phyloP scores from a whole-genome alignment of 2,888 invertebrate genomes.

The Pollenia amentaria region DNA sequence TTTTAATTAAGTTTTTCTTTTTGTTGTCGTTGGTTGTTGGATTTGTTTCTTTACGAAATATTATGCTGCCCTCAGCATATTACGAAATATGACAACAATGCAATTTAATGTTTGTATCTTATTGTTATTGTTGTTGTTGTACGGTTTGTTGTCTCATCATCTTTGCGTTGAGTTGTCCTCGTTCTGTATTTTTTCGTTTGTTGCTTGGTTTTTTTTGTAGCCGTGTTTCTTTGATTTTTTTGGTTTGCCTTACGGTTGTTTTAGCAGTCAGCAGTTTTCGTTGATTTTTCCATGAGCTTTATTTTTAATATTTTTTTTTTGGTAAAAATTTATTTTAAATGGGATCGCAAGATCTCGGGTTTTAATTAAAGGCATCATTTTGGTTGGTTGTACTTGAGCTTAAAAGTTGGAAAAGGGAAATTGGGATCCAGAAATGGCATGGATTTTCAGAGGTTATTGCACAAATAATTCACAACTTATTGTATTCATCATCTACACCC shows the following conservation, averaged over 20 bases:
- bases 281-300: conserved; percentile 60
- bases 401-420: background rate
- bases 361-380: conserved; percentile 1
- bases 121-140: conserved; percentile 38
- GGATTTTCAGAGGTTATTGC: no score
- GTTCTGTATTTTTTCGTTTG: conserved; percentile 70
- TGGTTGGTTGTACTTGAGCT: background rate
- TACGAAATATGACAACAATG: conserved; percentile 84
- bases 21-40: conserved; percentile 39
- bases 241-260: conserved; percentile 46
- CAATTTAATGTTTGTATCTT: conserved; percentile 76
- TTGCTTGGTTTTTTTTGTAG: conserved; percentile 65
- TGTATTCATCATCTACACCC: no score
- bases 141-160: conserved; percentile 69
- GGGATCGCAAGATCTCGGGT: conserved; percentile 55
- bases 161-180: conserved; percentile 71
- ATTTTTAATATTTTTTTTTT: conserved; percentile 4
- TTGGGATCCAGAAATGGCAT: background rate
- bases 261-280: conserved; percentile 67
- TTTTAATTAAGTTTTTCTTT: conserved; percentile 70
- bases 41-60: conserved; percentile 67
- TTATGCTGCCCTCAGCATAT: conserved; percentile 78
- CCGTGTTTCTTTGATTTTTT: conserved; percentile 47
- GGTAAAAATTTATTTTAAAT: conserved; percentile 35
- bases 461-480: no score